These are phyloP conservation scores for Alosa sapidissima DNA, from an alignment of 2,797 vertebrate species.

Conservation along the genomic window DNA sequence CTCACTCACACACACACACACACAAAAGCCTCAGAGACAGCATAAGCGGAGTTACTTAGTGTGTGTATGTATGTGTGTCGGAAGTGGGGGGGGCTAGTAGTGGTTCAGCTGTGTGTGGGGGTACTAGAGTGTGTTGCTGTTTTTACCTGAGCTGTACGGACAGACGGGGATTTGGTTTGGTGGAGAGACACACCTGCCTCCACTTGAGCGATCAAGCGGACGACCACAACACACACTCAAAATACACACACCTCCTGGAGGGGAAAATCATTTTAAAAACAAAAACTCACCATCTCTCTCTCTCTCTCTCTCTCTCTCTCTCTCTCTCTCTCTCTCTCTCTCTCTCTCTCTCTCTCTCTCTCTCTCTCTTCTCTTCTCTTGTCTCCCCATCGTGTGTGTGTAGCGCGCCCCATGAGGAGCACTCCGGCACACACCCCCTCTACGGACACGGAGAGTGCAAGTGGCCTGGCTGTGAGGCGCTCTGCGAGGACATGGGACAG, in stretches of 20 bases:
- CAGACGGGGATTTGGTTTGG: background rate
- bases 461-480: conserved; percentile 98
- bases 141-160: background rate
- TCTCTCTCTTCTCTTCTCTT: background rate
- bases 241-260: background rate
- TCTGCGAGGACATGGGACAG: conserved; percentile 97
- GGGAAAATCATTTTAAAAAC: background rate
- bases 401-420: conserved; percentile 85
- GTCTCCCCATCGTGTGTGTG: conserved; percentile 22
- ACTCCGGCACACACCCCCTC: conserved; percentile 88
- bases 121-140: background rate
- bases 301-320: too few species aligned
- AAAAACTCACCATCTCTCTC: conserved; percentile 5
- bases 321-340: background rate
- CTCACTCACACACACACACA: background rate
- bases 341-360: background rate
- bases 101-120: background rate
- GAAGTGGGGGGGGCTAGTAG: background rate
- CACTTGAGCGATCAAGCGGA: background rate
- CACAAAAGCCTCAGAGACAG: background rate
- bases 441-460: conserved; percentile 98
- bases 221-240: background rate
- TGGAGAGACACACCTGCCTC: background rate
- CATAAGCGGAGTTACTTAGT: background rate
- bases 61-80: background rate